These are phyloP conservation scores for Forbesichthys agassizii DNA, from an alignment of 2,113 vertebrate species.

Conservation along the genomic window DNA sequence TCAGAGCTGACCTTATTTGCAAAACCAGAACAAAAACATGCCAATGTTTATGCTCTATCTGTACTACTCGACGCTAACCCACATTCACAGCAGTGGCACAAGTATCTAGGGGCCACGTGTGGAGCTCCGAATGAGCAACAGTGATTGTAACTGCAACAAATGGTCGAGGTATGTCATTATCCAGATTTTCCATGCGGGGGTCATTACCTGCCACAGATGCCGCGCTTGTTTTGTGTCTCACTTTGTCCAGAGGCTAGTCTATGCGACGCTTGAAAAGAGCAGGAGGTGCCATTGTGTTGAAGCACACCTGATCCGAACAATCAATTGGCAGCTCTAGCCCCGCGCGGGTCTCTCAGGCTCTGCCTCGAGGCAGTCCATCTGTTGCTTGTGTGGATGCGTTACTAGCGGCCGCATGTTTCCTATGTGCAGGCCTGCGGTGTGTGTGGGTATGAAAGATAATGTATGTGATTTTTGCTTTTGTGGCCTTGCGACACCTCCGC, in stretches of 20 bases:
- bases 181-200: conserved; percentile 63
- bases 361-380: conserved; percentile 72
- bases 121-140: conserved; percentile 60
- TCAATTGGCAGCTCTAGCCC: conserved; percentile 58
- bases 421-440: conserved; percentile 9
- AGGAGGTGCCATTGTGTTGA: conserved; percentile 71
- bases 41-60: conserved; percentile 13
- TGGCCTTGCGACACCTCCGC: conserved; percentile 36
- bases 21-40: neutral
- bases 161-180: conserved; percentile 65
- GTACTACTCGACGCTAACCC: conserved; percentile 31
- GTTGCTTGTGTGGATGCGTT: conserved; percentile 54
- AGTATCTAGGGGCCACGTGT: conserved; percentile 63
- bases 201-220: conserved; percentile 76
- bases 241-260: conserved; percentile 59
- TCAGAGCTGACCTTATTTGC: conserved; percentile 37
- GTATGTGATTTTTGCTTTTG: conserved; percentile 30
- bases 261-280: conserved; percentile 64
- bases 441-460: conserved; percentile 26
- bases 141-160: conserved; percentile 75
- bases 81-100: conserved; percentile 48
- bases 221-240: conserved; percentile 64
- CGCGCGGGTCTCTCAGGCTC: conserved; percentile 51
- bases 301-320: conserved; percentile 70
- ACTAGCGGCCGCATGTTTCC: conserved; percentile 30